Percentiles rank a stretch among this genome's conserved stretches.
Evolutionary conservation across 30 jellyfish, hydroid and myxozoan species (phyloP).

Genomic region (Sanderia malayensis): DNA sequence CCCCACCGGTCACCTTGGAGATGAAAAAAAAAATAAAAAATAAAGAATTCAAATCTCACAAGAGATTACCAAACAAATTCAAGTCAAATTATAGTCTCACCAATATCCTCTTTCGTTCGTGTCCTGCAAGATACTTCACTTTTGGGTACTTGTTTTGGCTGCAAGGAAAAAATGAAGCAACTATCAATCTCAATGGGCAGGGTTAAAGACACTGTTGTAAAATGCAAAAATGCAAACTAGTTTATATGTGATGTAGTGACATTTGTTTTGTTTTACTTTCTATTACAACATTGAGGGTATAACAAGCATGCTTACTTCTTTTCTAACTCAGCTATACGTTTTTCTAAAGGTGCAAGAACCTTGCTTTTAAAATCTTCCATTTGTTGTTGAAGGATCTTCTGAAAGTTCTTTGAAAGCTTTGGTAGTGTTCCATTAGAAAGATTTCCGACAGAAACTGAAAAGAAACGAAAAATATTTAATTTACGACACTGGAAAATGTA

Average conservation of each 20-base stretch:
- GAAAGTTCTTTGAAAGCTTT: slow-evolving; percentile 23
- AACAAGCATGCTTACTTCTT: slow-evolving; percentile 22
- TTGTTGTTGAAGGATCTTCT: slow-evolving; percentile 32
- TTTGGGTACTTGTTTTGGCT: slow-evolving; percentile 84
- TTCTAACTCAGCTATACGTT: slow-evolving; percentile 61
- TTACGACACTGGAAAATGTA: too few species aligned
- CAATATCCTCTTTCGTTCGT: slow-evolving; percentile 85
- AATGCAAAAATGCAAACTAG: too few species aligned
- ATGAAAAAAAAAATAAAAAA: not conserved
- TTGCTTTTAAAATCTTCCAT: slow-evolving; percentile 60
- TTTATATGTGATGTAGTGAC: too few species aligned
- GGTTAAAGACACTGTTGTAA: too few species aligned
- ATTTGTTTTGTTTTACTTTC: too few species aligned
- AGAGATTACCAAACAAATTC: too few species aligned
- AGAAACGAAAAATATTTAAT: too few species aligned
- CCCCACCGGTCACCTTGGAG: slow-evolving; percentile 97
- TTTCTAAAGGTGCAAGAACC: slow-evolving; percentile 71
- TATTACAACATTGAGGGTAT: not conserved
- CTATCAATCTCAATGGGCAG: too few species aligned
- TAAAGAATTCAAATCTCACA: not conserved
- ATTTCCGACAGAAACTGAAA: slow-evolving; percentile 1
- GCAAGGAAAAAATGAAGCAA: slow-evolving; percentile 8
- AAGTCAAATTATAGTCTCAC: slow-evolving; percentile 35
- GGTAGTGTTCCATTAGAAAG: not conserved
- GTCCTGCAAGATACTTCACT: slow-evolving; percentile 81